Evolutionary conservation across 1,140 invertebrate species (phyloP).

Genomic region (Phenacoccus solenopsis): DNA sequence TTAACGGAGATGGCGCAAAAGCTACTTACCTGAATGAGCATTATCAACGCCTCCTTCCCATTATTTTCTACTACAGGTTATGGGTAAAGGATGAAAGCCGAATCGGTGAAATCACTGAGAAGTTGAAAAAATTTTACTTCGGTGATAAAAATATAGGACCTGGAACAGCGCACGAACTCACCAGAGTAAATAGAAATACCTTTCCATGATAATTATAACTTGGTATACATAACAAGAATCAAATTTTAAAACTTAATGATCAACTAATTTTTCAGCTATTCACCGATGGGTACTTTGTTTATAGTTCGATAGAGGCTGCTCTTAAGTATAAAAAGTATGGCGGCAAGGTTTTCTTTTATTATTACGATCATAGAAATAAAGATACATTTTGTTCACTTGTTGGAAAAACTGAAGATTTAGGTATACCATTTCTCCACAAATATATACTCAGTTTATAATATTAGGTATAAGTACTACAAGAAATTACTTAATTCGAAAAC

Average conservation of each 20-base stretch:
- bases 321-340: background rate
- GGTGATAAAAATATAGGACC: background rate
- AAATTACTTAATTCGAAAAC: background rate
- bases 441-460: no score
- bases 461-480: no score
- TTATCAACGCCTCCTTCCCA: background rate
- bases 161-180: background rate
- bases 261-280: background rate
- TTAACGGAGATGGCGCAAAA: background rate
- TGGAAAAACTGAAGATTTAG: background rate
- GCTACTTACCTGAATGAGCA: background rate
- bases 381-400: background rate
- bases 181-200: background rate
- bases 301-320: background rate
- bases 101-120: background rate
- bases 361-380: conserved; percentile 7
- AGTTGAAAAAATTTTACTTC: background rate
- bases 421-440: background rate
- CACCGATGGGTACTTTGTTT: background rate
- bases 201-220: no score
- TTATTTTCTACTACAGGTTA: background rate
- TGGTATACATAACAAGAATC: no score
- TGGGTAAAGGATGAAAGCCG: background rate
- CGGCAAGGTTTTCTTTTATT: background rate
- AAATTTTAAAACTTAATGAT: background rate